A percentile compares a stretch with the other conserved stretches of the same genome.
Evolutionary conservation across 2,797 vertebrate genomes (phyloP).

Genomic region (Pangasius sanitwongsei): DNA sequence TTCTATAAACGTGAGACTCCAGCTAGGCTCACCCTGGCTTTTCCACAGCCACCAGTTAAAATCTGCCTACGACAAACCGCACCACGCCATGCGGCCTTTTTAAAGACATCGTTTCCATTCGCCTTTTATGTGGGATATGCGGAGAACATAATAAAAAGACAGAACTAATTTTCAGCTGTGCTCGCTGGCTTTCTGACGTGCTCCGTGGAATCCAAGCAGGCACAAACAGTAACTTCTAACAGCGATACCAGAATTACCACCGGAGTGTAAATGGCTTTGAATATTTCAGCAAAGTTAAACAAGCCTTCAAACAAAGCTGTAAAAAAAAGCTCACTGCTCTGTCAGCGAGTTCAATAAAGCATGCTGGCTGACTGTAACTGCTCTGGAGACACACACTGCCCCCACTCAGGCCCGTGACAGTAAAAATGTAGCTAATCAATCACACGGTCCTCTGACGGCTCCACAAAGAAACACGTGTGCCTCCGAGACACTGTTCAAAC

Average conservation of each 20-base stretch:
- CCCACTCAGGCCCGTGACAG: slow-evolving; percentile 62
- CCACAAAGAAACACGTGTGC: slow-evolving; percentile 55
- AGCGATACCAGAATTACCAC: slow-evolving; percentile 17
- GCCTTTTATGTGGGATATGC: slow-evolving; percentile 42
- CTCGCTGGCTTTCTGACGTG: slow-evolving; percentile 8
- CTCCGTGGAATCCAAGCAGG: slow-evolving; percentile 33
- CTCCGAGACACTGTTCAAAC: slow-evolving; percentile 62
- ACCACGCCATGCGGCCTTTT: slow-evolving; percentile 39
- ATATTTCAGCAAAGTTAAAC: slow-evolving; percentile 49
- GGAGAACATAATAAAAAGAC: slow-evolving; percentile 50
- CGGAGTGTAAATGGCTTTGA: slow-evolving; percentile 20
- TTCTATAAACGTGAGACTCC: slow-evolving; percentile 67
- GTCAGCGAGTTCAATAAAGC: slow-evolving; percentile 31
- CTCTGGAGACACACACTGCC: slow-evolving; percentile 59
- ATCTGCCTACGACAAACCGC: slow-evolving; percentile 41
- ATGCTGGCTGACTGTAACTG: slow-evolving; percentile 65
- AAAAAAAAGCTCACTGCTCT: slow-evolving; percentile 37
- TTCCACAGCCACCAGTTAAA: slow-evolving; percentile 58
- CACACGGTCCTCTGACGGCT: slow-evolving; percentile 53
- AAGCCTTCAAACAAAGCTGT: slow-evolving; percentile 51
- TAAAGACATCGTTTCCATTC: slow-evolving; percentile 39
- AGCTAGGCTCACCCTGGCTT: slow-evolving; percentile 57
- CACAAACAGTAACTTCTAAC: slow-evolving; percentile 25
- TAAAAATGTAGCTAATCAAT: slow-evolving; percentile 67
- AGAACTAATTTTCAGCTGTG: slow-evolving; percentile 37